Evolutionary conservation across 2,113 vertebrate species (phyloP).

Genomic region (Pogonocichla stellata): DNA sequence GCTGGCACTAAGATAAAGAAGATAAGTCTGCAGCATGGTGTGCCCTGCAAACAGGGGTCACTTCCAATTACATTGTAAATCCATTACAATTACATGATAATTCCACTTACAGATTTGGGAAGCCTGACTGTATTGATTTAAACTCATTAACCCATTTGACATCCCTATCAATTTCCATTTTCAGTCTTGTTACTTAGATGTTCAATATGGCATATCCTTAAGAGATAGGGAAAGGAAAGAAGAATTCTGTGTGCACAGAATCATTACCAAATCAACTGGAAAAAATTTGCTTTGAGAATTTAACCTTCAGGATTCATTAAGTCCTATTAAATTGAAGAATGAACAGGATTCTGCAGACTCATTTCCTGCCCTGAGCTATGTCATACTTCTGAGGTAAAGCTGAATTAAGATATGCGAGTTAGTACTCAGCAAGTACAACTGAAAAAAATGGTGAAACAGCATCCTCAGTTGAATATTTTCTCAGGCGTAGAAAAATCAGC

Average conservation of each 20-base stretch:
- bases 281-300: neutral
- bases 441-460: neutral
- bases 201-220: neutral
- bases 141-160: neutral
- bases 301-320: neutral
- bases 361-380: neutral
- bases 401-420: neutral
- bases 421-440: neutral
- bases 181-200: neutral
- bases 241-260: neutral
- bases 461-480: neutral
- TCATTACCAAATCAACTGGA: neutral
- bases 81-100: neutral
- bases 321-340: neutral
- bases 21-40: neutral
- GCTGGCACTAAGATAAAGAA: neutral
- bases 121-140: neutral
- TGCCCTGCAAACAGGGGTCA: neutral
- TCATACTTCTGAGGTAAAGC: neutral
- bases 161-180: neutral
- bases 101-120: neutral
- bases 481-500: neutral
- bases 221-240: neutral
- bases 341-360: neutral
- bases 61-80: neutral